phyloP scores from a whole-genome alignment of 2,113 vertebrate genomes.

The Zosterops lateralis region DNA sequence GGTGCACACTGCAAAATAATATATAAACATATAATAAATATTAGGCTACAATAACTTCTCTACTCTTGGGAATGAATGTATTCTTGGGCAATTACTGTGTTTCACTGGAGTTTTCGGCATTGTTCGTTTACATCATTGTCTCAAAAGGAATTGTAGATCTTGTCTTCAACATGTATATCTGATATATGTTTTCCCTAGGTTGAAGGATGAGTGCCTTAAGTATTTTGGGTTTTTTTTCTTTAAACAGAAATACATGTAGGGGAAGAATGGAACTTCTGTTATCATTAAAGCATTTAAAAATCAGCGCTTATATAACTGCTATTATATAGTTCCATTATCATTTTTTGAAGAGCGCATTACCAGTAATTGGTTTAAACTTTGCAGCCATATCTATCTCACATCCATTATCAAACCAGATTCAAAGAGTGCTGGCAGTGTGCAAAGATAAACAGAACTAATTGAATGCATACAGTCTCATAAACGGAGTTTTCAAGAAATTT shows the following conservation, averaged over 20 bases:
- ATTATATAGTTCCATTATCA: not conserved
- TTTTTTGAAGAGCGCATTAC: not conserved
- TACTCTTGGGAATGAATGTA: not conserved
- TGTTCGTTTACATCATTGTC: not conserved
- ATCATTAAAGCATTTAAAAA: not conserved
- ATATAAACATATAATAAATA: not conserved
- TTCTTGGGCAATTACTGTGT: not conserved
- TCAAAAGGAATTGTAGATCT: not conserved
- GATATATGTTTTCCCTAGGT: not conserved
- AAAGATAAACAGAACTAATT: constrained; percentile 11
- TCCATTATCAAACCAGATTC: not conserved
- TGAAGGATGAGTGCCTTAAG: not conserved
- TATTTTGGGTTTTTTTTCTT: not conserved
- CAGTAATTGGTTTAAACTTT: constrained; percentile 30
- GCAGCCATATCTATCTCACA: not conserved
- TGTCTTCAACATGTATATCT: not conserved
- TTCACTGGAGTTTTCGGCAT: not conserved
- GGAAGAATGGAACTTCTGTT: not conserved
- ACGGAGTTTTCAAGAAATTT: not conserved
- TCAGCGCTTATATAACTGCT: constrained; percentile 9
- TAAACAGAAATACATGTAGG: not conserved
- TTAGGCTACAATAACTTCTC: not conserved
- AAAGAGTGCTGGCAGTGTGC: not conserved
- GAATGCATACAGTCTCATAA: not conserved
- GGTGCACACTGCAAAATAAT: not conserved